A percentile compares a stretch with the other conserved stretches of the same genome.
Evolutionary conservation across 2,888 invertebrate species (phyloP).

Genomic region (Drosophila suboccidentalis): DNA sequence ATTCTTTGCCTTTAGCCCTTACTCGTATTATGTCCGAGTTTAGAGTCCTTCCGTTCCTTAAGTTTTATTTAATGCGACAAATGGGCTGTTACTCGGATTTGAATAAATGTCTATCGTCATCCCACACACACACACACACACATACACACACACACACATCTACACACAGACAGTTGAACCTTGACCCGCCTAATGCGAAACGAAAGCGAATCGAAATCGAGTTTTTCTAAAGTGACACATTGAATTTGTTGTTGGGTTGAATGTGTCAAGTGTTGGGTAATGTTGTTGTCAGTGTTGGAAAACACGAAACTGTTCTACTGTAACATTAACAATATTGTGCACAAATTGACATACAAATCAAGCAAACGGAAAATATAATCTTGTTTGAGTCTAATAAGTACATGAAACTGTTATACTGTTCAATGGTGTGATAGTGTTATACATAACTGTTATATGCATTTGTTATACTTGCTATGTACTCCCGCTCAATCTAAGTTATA

Average conservation of each 20-base stretch:
- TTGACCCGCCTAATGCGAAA: conserved; percentile 54
- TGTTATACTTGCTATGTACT: not conserved
- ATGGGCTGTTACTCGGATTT: conserved; percentile 75
- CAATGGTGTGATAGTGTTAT: not conserved
- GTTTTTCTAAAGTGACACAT: conserved; percentile 57
- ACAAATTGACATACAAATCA: not conserved
- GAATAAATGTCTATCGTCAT: conserved; percentile 67
- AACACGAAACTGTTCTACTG: conserved; percentile 8
- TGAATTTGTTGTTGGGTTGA: conserved; percentile 12
- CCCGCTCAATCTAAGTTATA: no score
- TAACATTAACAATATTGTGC: not conserved
- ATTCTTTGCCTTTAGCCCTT: conserved; percentile 7
- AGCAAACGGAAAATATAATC: no score
- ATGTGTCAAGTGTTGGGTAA: conserved; percentile 1
- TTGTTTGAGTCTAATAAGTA: no score
- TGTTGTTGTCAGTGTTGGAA: conserved; percentile 22
- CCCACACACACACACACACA: conserved; percentile 27
- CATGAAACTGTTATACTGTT: not conserved
- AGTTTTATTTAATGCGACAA: conserved; percentile 79
- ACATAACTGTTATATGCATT: not conserved
- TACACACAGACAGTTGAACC: conserved; percentile 26
- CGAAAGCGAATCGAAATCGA: conserved; percentile 62
- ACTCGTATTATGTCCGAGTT: conserved; percentile 12
- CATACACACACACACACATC: conserved; percentile 10
- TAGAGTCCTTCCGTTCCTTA: conserved; percentile 29